These are phyloP conservation scores for Sebastes iracundus DNA, from an alignment of 2,797 vertebrate species.

Conservation along the genomic window DNA sequence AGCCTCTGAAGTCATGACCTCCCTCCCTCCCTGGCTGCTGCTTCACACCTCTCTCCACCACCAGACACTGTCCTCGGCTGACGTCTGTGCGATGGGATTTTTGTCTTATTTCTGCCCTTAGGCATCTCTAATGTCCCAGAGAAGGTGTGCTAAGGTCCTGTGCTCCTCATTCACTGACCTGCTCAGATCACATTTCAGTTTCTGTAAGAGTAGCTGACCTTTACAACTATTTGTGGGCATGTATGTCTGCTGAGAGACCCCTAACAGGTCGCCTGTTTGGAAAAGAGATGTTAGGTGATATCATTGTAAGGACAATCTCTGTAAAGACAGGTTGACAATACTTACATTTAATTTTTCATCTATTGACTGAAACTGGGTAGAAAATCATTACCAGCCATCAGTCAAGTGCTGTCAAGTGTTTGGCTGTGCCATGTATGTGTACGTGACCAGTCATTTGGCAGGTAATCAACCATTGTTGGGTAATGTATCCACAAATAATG, in stretches of 20 bases:
- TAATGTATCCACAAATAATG: neutral
- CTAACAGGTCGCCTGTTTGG: constrained; percentile 12
- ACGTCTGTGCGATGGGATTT: neutral
- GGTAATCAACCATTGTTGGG: constrained; percentile 3
- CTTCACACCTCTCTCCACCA: neutral
- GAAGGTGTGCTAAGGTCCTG: constrained; percentile 41
- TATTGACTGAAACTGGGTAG: neutral
- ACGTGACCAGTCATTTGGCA: neutral
- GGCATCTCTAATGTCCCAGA: constrained; percentile 19
- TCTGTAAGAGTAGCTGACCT: constrained; percentile 54
- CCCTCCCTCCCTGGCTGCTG: neutral
- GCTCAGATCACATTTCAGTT: constrained; percentile 66
- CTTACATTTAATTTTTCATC: neutral
- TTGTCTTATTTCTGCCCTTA: neutral
- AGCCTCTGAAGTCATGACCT: constrained; percentile 27
- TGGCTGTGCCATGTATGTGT: constrained; percentile 10
- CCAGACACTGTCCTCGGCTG: neutral
- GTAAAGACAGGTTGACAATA: neutral
- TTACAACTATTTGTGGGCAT: constrained; percentile 45
- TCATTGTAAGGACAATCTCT: neutral
- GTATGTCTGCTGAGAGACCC: constrained; percentile 21
- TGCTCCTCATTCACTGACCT: constrained; percentile 48
- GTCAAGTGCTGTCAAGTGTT: neutral
- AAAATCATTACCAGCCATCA: neutral
- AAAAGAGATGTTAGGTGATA: neutral